Evolutionary conservation across 2,113 vertebrate genomes (phyloP).

Genomic region (Periophthalmus modestus): DNA sequence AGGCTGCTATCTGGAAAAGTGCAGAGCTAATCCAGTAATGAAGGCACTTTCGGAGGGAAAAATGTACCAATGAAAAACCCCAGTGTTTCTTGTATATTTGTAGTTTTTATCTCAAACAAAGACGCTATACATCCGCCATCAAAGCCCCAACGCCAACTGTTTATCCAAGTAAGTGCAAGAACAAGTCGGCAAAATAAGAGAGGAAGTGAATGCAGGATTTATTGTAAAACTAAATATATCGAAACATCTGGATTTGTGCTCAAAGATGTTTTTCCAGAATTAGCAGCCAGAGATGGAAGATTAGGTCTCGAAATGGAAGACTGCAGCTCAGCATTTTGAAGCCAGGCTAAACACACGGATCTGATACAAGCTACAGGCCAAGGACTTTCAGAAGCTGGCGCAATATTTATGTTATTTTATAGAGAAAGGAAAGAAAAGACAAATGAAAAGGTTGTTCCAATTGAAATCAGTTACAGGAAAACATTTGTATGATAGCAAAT

Average conservation of each 20-base stretch:
- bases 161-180: slow-evolving; percentile 48
- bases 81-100: slow-evolving; percentile 21
- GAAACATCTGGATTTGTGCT: slow-evolving; percentile 64
- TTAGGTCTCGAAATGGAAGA: slow-evolving; percentile 47
- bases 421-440: slow-evolving; percentile 23
- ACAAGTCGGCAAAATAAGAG: slow-evolving; percentile 25
- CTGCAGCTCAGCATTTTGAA: slow-evolving; percentile 48
- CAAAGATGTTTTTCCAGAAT: slow-evolving; percentile 47
- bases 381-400: slow-evolving; percentile 25
- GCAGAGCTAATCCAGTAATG: slow-evolving; percentile 60
- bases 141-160: slow-evolving; percentile 41
- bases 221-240: slow-evolving; percentile 41
- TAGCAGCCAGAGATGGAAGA: slow-evolving; percentile 57
- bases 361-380: slow-evolving; percentile 56
- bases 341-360: slow-evolving; percentile 42
- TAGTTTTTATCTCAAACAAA: slow-evolving; percentile 38
- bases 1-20: slow-evolving; percentile 31
- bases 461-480: background rate
- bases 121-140: slow-evolving; percentile 12
- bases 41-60: slow-evolving; percentile 44
- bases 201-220: slow-evolving; percentile 42
- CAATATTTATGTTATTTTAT: slow-evolving; percentile 23
- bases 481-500: background rate
- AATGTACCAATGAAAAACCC: slow-evolving; percentile 18
- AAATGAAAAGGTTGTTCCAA: background rate